Evolutionary conservation across 2,888 invertebrate species (phyloP).

Genomic region (Polydrusus pterygomalis): DNA sequence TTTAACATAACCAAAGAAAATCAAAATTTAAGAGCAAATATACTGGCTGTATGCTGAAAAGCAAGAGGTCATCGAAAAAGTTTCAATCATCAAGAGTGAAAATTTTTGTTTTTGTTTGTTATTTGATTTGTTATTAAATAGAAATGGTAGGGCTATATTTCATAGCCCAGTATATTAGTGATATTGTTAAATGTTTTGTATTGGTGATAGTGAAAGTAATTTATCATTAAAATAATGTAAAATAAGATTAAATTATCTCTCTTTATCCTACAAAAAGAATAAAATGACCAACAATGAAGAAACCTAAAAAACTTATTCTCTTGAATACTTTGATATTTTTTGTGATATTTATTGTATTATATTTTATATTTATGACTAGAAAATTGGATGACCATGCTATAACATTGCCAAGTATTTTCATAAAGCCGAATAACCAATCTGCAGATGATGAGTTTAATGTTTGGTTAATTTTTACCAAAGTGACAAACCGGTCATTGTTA

Average conservation of each 20-base stretch:
- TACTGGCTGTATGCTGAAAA: too few relatives aligned
- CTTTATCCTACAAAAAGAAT: not conserved
- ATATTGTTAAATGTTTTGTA: too few relatives aligned
- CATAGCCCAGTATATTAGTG: too few relatives aligned
- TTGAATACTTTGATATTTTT: constrained; percentile 60
- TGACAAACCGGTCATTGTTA: constrained; percentile 73
- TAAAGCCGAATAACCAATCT: not conserved
- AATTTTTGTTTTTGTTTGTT: too few relatives aligned
- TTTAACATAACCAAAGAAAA: too few relatives aligned
- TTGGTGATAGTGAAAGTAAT: too few relatives aligned
- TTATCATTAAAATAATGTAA: constrained; percentile 7
- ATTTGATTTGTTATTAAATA: too few relatives aligned
- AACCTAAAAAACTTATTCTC: constrained; percentile 56
- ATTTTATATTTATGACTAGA: constrained; percentile 59
- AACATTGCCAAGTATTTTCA: constrained; percentile 17
- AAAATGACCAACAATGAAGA: constrained; percentile 56
- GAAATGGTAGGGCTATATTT: too few relatives aligned
- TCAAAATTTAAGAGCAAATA: too few relatives aligned
- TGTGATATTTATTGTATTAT: constrained; percentile 59
- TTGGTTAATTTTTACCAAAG: constrained; percentile 78
- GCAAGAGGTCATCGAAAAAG: too few relatives aligned
- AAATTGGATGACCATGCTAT: constrained; percentile 15
- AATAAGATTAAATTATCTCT: not conserved
- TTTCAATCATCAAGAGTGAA: too few relatives aligned
- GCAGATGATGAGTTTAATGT: constrained; percentile 70